Conservation (phyloP, 2,797 vertebrate species). For the Eulemur mongoz region DNA sequence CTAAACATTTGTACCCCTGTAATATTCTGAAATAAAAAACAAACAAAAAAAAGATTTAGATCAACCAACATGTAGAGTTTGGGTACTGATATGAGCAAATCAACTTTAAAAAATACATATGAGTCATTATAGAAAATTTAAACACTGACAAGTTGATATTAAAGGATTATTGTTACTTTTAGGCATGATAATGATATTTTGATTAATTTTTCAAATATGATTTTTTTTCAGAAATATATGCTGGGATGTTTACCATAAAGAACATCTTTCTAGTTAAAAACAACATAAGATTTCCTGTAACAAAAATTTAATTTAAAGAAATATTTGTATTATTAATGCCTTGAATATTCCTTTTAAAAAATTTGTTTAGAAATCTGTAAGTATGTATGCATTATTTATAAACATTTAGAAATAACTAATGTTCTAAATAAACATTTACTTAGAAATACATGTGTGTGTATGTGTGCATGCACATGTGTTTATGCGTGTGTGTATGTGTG, state of each 20-base stretch:
- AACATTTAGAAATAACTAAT: background rate
- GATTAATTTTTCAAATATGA: background rate
- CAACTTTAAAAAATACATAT: background rate
- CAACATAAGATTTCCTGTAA: background rate
- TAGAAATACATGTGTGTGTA: background rate
- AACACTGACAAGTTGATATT: background rate
- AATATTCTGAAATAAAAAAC: no score
- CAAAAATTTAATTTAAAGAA: background rate
- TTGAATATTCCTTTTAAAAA: background rate
- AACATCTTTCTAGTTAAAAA: background rate
- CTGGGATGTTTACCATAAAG: background rate
- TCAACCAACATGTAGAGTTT: background rate
- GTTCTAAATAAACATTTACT: background rate
- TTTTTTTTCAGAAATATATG: background rate
- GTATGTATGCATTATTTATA: background rate
- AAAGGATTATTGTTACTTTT: background rate
- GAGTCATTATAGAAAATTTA: background rate
- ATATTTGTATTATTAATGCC: background rate
- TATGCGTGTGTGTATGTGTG: background rate
- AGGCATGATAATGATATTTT: background rate
- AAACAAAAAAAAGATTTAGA: no score
- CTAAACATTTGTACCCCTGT: no score
- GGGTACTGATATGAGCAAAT: background rate
- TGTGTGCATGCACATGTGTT: no score
- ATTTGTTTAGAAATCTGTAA: background rate